A percentile compares a stretch with the other conserved stretches of the same genome.
These are phyloP conservation scores for Tachyglossus aculeatus DNA, from an alignment of 2,797 vertebrate genomes.

Conservation along the genomic window DNA sequence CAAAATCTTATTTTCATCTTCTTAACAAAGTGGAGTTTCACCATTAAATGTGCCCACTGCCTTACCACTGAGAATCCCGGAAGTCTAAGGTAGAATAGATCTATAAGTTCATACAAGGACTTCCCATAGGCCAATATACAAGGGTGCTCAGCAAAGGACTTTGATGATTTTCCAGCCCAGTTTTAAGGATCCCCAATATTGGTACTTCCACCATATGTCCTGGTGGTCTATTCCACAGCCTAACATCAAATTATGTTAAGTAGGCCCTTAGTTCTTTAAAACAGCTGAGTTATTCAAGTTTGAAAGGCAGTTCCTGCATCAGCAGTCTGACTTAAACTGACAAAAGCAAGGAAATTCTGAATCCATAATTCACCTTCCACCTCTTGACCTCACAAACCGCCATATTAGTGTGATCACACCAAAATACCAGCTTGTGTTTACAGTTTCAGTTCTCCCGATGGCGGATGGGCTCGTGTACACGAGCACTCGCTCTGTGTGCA, in stretches of 20 bases:
- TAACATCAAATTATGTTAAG: slow-evolving; percentile 53
- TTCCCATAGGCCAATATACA: background rate
- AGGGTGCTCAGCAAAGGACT: background rate
- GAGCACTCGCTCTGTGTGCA: slow-evolving; percentile 79
- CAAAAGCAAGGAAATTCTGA: slow-evolving; percentile 78
- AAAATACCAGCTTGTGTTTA: slow-evolving; percentile 86
- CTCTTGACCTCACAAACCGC: slow-evolving; percentile 75
- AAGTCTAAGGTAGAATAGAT: background rate
- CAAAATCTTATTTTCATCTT: background rate
- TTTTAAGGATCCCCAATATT: slow-evolving; percentile 16
- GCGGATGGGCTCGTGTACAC: slow-evolving; percentile 77
- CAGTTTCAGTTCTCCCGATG: slow-evolving; percentile 76
- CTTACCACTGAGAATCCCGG: slow-evolving; percentile 22
- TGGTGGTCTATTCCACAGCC: slow-evolving; percentile 14
- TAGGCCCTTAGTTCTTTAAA: slow-evolving; percentile 64
- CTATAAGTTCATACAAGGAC: slow-evolving; percentile 6
- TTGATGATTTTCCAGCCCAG: background rate
- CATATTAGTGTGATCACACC: slow-evolving; percentile 81
- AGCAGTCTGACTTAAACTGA: slow-evolving; percentile 76
- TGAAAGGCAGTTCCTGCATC: slow-evolving; percentile 70
- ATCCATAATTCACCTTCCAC: slow-evolving; percentile 79
- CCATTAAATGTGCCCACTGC: slow-evolving; percentile 19
- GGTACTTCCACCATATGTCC: slow-evolving; percentile 8
- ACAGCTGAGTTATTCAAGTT: slow-evolving; percentile 61
- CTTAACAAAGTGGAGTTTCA: slow-evolving; percentile 23